Conservation (phyloP, 92 coral and sea anemone species). For the Bergia puertoricense region DNA sequence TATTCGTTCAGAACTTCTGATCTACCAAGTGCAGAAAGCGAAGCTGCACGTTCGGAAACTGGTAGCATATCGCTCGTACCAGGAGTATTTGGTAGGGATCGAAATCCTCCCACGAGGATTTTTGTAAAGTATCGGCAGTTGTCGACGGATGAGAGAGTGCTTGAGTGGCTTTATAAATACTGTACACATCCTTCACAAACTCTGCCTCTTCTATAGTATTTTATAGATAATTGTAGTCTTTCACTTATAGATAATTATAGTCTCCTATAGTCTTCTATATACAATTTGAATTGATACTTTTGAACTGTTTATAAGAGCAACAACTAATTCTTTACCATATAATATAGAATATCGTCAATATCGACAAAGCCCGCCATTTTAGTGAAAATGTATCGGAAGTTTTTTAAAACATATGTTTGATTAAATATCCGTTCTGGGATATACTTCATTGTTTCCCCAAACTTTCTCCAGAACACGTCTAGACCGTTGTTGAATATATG, state of each 20-base stretch:
- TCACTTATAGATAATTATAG: too few species aligned
- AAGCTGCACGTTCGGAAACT: conserved; percentile 43
- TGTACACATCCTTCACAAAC: conserved; percentile 74
- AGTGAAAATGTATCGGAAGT: too few species aligned
- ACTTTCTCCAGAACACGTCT: too few species aligned
- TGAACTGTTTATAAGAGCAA: neutral
- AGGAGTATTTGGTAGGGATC: conserved; percentile 67
- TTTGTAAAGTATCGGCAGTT: conserved; percentile 82
- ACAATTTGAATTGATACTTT: neutral
- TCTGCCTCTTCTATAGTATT: conserved; percentile 58
- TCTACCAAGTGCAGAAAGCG: conserved; percentile 1
- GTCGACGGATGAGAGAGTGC: conserved; percentile 80
- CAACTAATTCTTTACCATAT: too few species aligned
- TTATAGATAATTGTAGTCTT: too few species aligned
- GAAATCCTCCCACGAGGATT: conserved; percentile 71
- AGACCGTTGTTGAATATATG: too few species aligned
- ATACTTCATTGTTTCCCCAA: too few species aligned
- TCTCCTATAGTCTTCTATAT: too few species aligned
- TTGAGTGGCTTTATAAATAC: conserved; percentile 78
- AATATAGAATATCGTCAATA: too few species aligned
- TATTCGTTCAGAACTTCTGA: conserved; percentile 14
- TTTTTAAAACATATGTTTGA: too few species aligned
- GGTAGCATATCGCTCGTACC: conserved; percentile 76
- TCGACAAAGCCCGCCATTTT: too few species aligned
- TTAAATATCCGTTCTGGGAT: too few species aligned